These are phyloP conservation scores for Hylaea fasciaria DNA, from an alignment of 2,888 invertebrate species.

Conservation along the genomic window DNA sequence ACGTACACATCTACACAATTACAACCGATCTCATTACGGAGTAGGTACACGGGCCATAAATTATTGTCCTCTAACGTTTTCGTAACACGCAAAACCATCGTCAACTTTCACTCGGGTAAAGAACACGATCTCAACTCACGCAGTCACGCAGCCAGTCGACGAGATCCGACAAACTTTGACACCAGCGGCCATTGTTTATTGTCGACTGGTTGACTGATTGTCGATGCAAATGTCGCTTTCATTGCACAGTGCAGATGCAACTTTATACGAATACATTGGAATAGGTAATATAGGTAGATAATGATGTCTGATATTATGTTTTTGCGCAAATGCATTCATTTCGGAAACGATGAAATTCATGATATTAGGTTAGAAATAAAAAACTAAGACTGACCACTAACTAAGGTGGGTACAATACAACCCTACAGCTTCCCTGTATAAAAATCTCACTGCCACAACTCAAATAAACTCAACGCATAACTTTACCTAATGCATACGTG, in stretches of 20 bases:
- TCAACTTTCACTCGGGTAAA: conserved; percentile 80
- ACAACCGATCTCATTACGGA: conserved; percentile 16
- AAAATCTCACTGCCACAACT: background rate
- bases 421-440: background rate
- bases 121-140: conserved; percentile 73
- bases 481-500: conserved; percentile 69
- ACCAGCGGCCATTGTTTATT: conserved; percentile 24
- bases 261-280: conserved; percentile 24
- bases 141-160: conserved; percentile 47
- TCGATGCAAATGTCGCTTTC: conserved; percentile 59
- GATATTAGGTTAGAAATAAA: too few species aligned
- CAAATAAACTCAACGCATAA: conserved; percentile 20
- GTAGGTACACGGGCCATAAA: conserved; percentile 21
- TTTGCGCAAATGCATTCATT: too few species aligned
- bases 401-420: background rate
- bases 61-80: conserved; percentile 58
- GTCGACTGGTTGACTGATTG: conserved; percentile 48
- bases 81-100: conserved; percentile 75
- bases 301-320: too few species aligned
- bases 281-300: too few species aligned
- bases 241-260: conserved; percentile 20
- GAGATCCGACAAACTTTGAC: conserved; percentile 48
- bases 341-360: too few species aligned
- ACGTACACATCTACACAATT: conserved; percentile 6
- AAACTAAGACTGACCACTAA: too few species aligned